A percentile compares a stretch with the other conserved stretches of the same genome.
phyloP scores from a whole-genome alignment of 2,113 vertebrate species.

The Probosciger aterrimus region DNA sequence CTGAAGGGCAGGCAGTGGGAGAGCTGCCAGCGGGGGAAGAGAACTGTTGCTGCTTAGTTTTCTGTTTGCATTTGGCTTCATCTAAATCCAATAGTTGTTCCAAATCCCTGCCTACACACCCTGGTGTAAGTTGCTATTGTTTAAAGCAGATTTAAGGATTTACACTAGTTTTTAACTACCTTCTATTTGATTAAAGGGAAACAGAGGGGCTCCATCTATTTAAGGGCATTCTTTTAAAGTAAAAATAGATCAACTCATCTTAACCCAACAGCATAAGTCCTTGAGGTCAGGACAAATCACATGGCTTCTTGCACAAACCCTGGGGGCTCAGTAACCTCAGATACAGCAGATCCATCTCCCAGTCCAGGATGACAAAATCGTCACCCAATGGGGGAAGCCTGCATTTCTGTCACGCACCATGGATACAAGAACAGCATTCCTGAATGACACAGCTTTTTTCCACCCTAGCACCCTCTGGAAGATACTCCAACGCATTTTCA shows the following conservation, averaged over 20 bases:
- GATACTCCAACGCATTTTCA: neutral
- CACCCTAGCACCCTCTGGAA: conserved; percentile 12
- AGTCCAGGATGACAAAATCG: neutral
- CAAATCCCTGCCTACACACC: conserved; percentile 56
- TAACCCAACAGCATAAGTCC: neutral
- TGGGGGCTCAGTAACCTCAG: neutral
- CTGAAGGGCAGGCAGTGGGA: neutral
- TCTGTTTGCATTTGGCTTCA: conserved; percentile 10
- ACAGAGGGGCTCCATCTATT: neutral
- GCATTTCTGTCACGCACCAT: neutral
- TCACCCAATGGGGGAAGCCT: neutral
- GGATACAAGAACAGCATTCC: neutral
- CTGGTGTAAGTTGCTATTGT: conserved; percentile 38
- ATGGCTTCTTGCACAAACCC: neutral
- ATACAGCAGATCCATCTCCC: neutral
- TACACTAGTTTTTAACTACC: conserved; percentile 36
- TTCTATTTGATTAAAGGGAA: conserved; percentile 44
- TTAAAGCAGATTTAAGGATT: conserved; percentile 64
- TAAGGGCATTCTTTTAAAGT: neutral
- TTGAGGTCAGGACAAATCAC: conserved; percentile 24
- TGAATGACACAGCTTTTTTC: neutral
- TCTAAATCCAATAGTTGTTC: conserved; percentile 24
- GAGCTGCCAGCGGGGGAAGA: neutral
- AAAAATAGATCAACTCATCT: conserved; percentile 46
- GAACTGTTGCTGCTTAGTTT: neutral